phyloP scores from a whole-genome alignment of 2,888 invertebrate species.

The Eubasilissa splendida region DNA sequence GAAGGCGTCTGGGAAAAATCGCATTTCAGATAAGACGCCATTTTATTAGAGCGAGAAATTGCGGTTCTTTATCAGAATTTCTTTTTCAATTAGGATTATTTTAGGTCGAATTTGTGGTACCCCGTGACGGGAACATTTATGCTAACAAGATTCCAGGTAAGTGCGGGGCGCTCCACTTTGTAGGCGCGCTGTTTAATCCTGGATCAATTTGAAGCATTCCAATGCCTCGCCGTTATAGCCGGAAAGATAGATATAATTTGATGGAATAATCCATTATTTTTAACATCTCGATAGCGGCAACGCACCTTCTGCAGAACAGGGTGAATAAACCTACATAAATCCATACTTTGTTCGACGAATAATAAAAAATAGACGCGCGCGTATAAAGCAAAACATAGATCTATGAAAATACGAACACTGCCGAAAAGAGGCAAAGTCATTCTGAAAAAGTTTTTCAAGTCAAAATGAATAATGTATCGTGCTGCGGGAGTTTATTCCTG shows the following conservation, averaged over 20 bases:
- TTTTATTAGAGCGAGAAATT: conserved; percentile 52
- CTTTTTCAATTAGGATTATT: conserved; percentile 52
- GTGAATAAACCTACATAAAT: conserved; percentile 25
- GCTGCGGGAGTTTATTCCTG: conserved; percentile 26
- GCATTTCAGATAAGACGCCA: conserved; percentile 53
- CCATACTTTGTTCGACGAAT: conserved; percentile 12
- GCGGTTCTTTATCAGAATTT: conserved; percentile 51
- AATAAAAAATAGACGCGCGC: conserved; percentile 46
- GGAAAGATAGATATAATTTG: not conserved
- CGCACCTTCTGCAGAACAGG: not conserved
- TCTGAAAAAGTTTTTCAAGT: conserved; percentile 56
- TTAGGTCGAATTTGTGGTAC: conserved; percentile 24
- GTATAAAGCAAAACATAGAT: conserved; percentile 51
- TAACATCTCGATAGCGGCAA: conserved; percentile 3
- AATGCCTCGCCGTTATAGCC: too few relatives aligned
- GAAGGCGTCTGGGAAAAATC: conserved; percentile 49
- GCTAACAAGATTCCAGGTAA: conserved; percentile 21
- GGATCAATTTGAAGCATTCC: not conserved
- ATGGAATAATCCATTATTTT: not conserved
- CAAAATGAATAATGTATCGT: conserved; percentile 57
- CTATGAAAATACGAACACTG: conserved; percentile 55
- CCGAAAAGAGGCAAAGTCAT: conserved; percentile 56
- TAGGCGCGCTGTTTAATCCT: not conserved
- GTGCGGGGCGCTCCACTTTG: not conserved
- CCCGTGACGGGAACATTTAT: conserved; percentile 1